phyloP scores from a whole-genome alignment of 1,140 invertebrate genomes.

The Drosophila leontia region DNA sequence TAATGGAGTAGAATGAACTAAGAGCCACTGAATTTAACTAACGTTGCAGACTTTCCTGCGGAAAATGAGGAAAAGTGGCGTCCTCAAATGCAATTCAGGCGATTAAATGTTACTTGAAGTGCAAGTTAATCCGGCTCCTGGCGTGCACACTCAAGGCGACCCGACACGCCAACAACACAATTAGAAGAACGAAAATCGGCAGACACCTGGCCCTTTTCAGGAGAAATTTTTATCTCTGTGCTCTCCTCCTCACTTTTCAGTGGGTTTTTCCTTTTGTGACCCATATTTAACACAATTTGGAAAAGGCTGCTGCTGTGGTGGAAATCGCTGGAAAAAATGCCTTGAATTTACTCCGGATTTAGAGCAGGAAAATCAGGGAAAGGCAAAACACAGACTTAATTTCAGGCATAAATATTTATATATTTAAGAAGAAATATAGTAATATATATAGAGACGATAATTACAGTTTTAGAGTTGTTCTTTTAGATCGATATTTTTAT shows the following conservation, averaged over 20 bases:
- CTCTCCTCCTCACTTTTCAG: neutral
- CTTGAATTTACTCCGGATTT: conserved; percentile 13
- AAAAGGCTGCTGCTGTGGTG: conserved; percentile 5
- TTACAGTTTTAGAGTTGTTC: too few relatives aligned
- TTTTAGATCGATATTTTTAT: too few relatives aligned
- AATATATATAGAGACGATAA: too few relatives aligned
- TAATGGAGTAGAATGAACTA: conserved; percentile 11
- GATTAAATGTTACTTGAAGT: conserved; percentile 36
- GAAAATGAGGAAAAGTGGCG: neutral
- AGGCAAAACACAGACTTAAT: too few relatives aligned
- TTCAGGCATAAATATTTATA: too few relatives aligned
- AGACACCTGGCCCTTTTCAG: too few relatives aligned
- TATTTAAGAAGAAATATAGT: too few relatives aligned
- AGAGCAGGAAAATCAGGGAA: neutral
- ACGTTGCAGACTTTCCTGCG: neutral
- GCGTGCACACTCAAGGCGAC: too few relatives aligned
- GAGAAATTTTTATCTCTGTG: too few relatives aligned
- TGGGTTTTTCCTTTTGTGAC: conserved; percentile 1
- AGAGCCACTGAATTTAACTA: neutral
- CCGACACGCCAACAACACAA: too few relatives aligned
- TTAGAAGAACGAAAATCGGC: too few relatives aligned
- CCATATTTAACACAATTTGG: conserved; percentile 4
- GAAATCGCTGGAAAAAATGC: neutral
- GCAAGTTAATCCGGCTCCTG: conserved; percentile 9
- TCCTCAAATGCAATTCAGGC: conserved; percentile 17